Evolutionary conservation across 2,888 invertebrate genomes (phyloP).

Genomic region (Phorcus lineatus): DNA sequence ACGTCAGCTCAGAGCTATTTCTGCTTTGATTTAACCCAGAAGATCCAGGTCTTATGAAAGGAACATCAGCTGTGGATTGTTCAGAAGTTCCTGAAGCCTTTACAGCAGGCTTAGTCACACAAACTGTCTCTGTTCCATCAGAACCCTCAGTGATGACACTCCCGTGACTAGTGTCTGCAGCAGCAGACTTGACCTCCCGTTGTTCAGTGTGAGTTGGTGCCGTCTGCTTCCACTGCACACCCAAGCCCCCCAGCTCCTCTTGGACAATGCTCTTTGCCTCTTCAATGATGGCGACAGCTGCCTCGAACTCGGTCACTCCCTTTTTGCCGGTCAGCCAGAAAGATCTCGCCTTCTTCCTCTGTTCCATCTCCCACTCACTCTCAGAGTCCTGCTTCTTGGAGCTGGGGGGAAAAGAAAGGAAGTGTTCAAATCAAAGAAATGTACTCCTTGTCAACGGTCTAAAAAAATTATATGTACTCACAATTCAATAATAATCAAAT

Average conservation of each 20-base stretch:
- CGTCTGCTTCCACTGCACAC: conserved; percentile 62
- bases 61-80: too few relatives aligned
- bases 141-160: too few relatives aligned
- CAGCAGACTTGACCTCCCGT: too few relatives aligned
- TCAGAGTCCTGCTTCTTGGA: conserved; percentile 80
- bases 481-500: too few relatives aligned
- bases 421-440: not conserved
- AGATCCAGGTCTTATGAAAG: too few relatives aligned
- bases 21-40: not conserved
- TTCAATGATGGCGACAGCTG: conserved; percentile 85
- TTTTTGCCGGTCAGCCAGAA: conserved; percentile 72
- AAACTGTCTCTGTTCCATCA: not conserved
- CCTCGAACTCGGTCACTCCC: conserved; percentile 88
- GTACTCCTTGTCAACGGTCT: not conserved
- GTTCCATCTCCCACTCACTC: conserved; percentile 83
- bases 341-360: conserved; percentile 73
- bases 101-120: not conserved
- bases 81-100: too few relatives aligned
- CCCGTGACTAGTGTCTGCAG: too few relatives aligned
- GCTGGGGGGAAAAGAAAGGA: conserved; percentile 71
- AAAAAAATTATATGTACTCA: too few relatives aligned
- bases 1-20: not conserved
- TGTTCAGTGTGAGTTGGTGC: not conserved
- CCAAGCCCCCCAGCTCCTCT: conserved; percentile 72
- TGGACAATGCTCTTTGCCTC: conserved; percentile 85